Evolutionary conservation across 2,888 invertebrate species (phyloP).

Genomic region (Agrotis segetum): DNA sequence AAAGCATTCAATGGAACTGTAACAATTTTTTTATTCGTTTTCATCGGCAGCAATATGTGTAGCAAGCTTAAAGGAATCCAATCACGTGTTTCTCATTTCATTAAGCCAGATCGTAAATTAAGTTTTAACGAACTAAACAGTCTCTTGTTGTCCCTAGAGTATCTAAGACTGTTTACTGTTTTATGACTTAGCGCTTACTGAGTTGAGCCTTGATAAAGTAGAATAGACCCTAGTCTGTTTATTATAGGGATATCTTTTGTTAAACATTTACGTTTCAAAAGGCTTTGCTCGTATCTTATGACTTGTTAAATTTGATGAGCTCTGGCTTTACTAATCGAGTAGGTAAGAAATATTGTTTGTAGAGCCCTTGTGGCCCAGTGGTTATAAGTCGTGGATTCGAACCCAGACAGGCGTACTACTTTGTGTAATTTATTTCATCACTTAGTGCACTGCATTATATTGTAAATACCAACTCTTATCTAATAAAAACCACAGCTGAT

Average conservation of each 20-base stretch:
- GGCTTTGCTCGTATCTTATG: background rate
- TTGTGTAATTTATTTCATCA: no score
- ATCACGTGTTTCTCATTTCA: constrained; percentile 60
- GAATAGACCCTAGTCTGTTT: background rate
- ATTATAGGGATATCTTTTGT: background rate
- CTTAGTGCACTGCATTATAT: no score
- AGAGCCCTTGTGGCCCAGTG: no score
- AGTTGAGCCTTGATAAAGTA: background rate
- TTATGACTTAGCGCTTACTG: background rate
- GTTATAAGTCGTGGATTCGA: no score
- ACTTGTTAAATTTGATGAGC: no score
- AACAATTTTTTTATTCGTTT: background rate
- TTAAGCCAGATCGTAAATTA: constrained; percentile 64
- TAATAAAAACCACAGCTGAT: background rate
- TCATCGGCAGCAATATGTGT: background rate
- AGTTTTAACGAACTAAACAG: constrained; percentile 56
- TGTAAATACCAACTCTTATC: no score
- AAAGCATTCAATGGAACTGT: constrained; percentile 10
- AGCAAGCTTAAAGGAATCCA: constrained; percentile 52
- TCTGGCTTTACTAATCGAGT: no score
- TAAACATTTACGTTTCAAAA: background rate
- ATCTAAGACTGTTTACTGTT: background rate
- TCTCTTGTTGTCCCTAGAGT: constrained; percentile 8
- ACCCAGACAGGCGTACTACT: no score
- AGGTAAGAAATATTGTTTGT: no score